phyloP scores from a whole-genome alignment of 2,888 invertebrate genomes.

The Iphiclides podalirius region DNA sequence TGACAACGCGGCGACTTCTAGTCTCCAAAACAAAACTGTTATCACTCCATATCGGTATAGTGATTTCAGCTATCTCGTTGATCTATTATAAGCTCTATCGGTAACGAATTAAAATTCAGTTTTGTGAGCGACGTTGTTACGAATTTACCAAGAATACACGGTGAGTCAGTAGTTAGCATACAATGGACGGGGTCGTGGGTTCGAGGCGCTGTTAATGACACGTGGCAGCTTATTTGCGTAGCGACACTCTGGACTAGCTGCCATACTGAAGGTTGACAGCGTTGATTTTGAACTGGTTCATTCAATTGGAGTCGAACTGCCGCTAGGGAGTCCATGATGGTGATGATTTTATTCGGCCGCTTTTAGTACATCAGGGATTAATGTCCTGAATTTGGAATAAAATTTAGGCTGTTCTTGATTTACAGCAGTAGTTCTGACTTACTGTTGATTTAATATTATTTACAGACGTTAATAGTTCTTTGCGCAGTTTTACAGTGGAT shows the following conservation, averaged over 20 bases:
- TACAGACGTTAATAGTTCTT: too few species aligned
- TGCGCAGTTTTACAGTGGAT: too few species aligned
- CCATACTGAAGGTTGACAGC: conserved; percentile 7
- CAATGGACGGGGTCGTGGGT: conserved; percentile 50
- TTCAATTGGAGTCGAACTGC: background rate
- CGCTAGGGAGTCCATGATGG: background rate
- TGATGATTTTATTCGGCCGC: too few species aligned
- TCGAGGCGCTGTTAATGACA: conserved; percentile 35
- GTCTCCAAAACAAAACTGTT: conserved; percentile 18
- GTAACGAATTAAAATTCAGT: background rate
- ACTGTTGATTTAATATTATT: too few species aligned
- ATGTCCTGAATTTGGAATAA: too few species aligned
- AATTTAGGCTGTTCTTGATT: too few species aligned
- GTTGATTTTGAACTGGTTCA: conserved; percentile 6
- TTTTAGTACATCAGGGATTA: too few species aligned
- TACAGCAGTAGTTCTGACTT: too few species aligned
- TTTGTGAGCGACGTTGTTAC: background rate
- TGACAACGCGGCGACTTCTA: too few species aligned
- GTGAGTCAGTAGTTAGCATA: conserved; percentile 52
- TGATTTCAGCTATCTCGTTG: background rate
- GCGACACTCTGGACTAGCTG: background rate
- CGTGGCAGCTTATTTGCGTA: background rate
- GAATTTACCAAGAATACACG: conserved; percentile 3
- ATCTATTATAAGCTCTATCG: background rate
- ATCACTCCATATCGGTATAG: conserved; percentile 12